These are phyloP conservation scores for Morpho helenor DNA, from an alignment of 2,888 invertebrate genomes.

Conservation along the genomic window DNA sequence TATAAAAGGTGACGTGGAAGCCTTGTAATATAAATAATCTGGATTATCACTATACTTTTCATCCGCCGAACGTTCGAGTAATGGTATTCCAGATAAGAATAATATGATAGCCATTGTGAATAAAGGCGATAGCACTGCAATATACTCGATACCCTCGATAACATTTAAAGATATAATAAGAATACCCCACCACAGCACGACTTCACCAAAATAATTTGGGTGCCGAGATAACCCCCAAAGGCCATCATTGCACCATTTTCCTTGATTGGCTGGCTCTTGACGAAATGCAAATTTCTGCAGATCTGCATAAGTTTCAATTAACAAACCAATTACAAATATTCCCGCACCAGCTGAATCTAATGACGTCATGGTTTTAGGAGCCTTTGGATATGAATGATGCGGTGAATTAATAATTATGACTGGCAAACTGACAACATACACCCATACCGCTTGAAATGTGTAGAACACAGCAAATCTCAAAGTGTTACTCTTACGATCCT, in stretches of 20 bases:
- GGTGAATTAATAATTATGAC: conserved; percentile 95
- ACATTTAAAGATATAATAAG: conserved; percentile 93
- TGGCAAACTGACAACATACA: conserved; percentile 93
- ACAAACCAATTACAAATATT: conserved; percentile 89
- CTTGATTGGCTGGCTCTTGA: conserved; percentile 92
- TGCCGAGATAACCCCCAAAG: conserved; percentile 94
- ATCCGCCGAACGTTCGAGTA: conserved; percentile 92
- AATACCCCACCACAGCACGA: conserved; percentile 96
- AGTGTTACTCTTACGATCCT: conserved; percentile 91
- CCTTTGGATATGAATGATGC: conserved; percentile 85
- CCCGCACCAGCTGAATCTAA: conserved; percentile 92
- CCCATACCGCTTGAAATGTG: conserved; percentile 96
- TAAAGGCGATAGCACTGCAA: conserved; percentile 91
- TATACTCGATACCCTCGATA: conserved; percentile 91
- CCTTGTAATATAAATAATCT: conserved; percentile 92
- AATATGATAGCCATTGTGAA: conserved; percentile 93
- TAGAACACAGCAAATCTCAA: conserved; percentile 95
- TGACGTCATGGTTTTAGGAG: conserved; percentile 92
- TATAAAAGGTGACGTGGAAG: conserved; percentile 92
- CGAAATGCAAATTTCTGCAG: conserved; percentile 95
- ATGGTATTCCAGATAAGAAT: conserved; percentile 94
- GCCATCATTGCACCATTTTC: conserved; percentile 95
- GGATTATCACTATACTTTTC: conserved; percentile 92
- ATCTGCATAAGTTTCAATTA: conserved; percentile 95
- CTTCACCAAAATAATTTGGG: conserved; percentile 97